Percentiles rank a stretch among this genome's conserved stretches.
These are phyloP conservation scores for Pempheris klunzingeri DNA, from an alignment of 2,797 vertebrate genomes.

Conservation along the genomic window DNA sequence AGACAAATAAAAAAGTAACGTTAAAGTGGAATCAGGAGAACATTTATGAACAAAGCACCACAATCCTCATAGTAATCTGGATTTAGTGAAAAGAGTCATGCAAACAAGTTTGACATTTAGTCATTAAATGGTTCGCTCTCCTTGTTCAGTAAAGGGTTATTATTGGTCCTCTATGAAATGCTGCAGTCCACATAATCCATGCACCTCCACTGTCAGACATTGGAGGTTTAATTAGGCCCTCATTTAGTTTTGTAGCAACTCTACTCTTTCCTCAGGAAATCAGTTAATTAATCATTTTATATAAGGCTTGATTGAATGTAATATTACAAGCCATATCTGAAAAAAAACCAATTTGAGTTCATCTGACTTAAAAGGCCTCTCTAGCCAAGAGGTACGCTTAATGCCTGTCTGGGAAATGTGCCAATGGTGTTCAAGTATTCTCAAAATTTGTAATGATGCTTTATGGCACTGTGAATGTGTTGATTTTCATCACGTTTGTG, in stretches of 20 bases:
- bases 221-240: not conserved
- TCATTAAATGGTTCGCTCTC: not conserved
- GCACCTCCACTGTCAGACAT: not conserved
- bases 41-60: not conserved
- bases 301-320: not conserved
- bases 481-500: constrained; percentile 32
- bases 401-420: constrained; percentile 34
- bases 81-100: not conserved
- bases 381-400: not conserved
- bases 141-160: not conserved
- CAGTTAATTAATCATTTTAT: not conserved
- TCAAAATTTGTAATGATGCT: constrained; percentile 17
- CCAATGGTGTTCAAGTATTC: constrained; percentile 20
- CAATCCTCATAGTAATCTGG: not conserved
- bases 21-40: not conserved
- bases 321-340: not conserved
- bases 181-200: not conserved
- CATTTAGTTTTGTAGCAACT: not conserved
- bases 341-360: constrained; percentile 1
- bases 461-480: constrained; percentile 34
- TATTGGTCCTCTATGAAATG: not conserved
- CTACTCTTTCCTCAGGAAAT: not conserved
- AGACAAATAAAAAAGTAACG: not conserved
- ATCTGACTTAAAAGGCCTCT: constrained; percentile 13
- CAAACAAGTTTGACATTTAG: not conserved